These are phyloP conservation scores for Spinus pinus DNA, from an alignment of 2,797 vertebrate species.

Conservation along the genomic window DNA sequence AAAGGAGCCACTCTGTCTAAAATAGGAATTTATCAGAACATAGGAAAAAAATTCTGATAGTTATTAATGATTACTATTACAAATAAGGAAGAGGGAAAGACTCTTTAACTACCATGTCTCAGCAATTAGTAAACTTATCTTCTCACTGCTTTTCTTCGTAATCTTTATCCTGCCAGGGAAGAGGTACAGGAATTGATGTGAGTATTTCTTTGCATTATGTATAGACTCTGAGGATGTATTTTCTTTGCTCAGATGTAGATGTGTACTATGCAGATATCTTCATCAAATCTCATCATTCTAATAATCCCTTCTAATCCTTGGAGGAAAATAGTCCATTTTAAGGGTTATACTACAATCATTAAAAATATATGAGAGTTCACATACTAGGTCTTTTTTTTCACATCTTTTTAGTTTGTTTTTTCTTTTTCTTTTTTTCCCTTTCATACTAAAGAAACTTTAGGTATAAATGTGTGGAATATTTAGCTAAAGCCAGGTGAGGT, in stretches of 20 bases:
- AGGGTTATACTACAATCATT: neutral
- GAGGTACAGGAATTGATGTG: neutral
- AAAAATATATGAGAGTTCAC: neutral
- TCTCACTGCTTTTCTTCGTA: neutral
- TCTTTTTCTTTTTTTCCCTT: fast-evolving
- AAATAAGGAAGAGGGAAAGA: neutral
- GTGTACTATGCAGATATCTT: neutral
- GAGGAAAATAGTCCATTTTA: neutral
- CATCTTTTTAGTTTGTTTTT: no score
- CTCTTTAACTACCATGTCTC: neutral
- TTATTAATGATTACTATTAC: neutral
- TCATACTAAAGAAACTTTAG: neutral
- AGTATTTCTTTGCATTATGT: neutral
- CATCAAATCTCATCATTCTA: neutral
- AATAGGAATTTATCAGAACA: neutral
- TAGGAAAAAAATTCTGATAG: neutral
- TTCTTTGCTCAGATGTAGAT: neutral
- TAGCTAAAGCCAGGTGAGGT: neutral
- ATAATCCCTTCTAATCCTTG: neutral
- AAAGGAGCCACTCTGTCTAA: neutral
- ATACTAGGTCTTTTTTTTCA: neutral
- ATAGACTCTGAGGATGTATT: neutral
- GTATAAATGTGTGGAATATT: neutral
- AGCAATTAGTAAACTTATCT: neutral
- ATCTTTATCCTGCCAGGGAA: neutral